Percentiles rank a stretch among this genome's conserved stretches.
These are phyloP conservation scores for Cossypha polioptera DNA, from an alignment of 2,797 vertebrate species.

Conservation along the genomic window DNA sequence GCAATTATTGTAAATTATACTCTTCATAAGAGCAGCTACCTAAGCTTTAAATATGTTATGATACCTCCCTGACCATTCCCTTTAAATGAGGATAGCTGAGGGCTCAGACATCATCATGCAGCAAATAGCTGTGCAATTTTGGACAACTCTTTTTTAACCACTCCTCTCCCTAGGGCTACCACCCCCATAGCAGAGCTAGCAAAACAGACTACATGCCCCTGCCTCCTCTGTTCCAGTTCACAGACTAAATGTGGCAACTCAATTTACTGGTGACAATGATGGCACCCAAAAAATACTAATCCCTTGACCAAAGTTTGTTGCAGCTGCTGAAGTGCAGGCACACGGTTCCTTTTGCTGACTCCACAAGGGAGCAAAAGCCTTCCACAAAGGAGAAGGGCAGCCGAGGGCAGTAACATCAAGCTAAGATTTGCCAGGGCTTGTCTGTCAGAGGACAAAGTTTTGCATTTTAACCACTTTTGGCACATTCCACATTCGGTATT, in stretches of 20 bases:
- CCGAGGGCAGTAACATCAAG: slow-evolving; percentile 20
- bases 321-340: neutral
- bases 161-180: neutral
- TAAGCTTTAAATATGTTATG: neutral
- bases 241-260: neutral
- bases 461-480: slow-evolving; percentile 55
- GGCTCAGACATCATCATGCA: neutral
- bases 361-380: slow-evolving; percentile 5
- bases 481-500: slow-evolving; percentile 9
- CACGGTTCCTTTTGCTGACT: neutral
- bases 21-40: neutral
- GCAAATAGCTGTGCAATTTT: neutral
- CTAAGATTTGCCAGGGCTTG: slow-evolving; percentile 50
- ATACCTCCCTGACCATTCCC: slow-evolving; percentile 4
- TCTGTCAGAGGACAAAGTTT: slow-evolving; percentile 4
- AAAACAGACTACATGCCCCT: neutral
- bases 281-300: neutral
- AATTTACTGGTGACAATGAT: neutral
- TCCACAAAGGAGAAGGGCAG: neutral
- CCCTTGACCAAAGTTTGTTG: neutral
- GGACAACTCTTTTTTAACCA: neutral
- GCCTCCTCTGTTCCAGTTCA: neutral
- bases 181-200: neutral
- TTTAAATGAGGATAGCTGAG: slow-evolving; percentile 4
- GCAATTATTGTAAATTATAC: slow-evolving; percentile 18